Evolutionary conservation across 2,888 invertebrate species (phyloP), one percentile per base, ranked within the genome.

Genomic region (Tiliacea aurago): DNA sequence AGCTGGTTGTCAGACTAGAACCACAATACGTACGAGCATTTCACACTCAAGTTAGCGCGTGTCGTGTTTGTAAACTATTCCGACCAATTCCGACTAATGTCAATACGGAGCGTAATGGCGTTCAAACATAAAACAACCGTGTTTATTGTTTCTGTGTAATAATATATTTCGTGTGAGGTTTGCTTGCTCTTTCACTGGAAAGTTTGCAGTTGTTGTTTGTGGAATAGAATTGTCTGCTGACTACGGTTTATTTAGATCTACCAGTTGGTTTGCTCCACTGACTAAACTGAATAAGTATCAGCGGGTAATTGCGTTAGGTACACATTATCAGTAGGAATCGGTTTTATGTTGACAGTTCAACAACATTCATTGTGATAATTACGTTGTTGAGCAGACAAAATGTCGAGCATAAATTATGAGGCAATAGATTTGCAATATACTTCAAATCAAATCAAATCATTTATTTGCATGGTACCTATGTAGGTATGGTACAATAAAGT

Each of bases 61-160:
- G 73, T 73, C 78, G n/a, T 83, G 79, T 81, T 80, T 77, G 82
- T 82, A 84, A 89, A 89, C 89, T 81, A 84, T 88, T 84, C 71
- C 73, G 37, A 53, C 78, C 83, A 81, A 84, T 88, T 84, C 71
- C 73, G 37, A 53, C 78, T 84, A 81, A 80, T 87, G 87, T 87
- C 87, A 88, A 89, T 88, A 88, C 73, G 59, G 59, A 66, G 23
- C 68, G 74, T 88, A 88, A 88, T 87, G 83, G 87, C 76, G 78
- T 89, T 85, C 86, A 89, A 89, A 88, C 84, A 88, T 81, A 81
- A 80, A 82, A 81, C 83, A 86, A 83, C 84, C 70, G 56, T 84
- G 86, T 88, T 85, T 88, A 87, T 86, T 86, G 70, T 86, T 83
- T 65, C 84, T 66, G 76, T 76, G 76, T 79, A 41, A 9, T 9